Conservation (phyloP, 2,113 vertebrate genomes). For the Dromas ardeola region DNA sequence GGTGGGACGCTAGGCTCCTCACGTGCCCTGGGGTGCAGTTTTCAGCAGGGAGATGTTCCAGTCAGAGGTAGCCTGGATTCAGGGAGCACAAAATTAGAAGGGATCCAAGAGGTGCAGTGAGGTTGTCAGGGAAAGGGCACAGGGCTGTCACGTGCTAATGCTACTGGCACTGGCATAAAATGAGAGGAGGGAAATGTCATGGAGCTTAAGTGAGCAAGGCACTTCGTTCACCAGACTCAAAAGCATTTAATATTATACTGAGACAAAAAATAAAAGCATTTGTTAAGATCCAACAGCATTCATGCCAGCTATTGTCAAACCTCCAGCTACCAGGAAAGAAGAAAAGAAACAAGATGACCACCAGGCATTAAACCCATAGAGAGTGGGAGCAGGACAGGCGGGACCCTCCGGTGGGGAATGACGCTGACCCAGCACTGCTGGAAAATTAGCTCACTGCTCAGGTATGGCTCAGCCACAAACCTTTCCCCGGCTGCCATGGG, state of each 20-base stretch:
- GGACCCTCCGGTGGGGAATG: neutral
- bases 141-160: neutral
- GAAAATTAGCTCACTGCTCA: neutral
- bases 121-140: neutral
- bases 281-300: neutral
- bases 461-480: neutral
- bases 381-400: accelerated
- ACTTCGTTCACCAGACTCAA: neutral
- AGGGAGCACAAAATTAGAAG: neutral
- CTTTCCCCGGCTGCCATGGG: neutral
- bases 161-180: neutral
- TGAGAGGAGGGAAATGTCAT: accelerated
- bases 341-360: neutral
- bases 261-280: neutral
- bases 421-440: neutral
- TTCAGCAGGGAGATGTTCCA: neutral
- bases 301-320: neutral
- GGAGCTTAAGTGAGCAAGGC: neutral
- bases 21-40: neutral
- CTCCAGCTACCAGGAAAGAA: neutral
- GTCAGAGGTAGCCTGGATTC: neutral
- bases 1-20: neutral
- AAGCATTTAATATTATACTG: neutral
- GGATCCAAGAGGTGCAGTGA: neutral
- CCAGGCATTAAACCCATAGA: neutral